Evolutionary conservation across 1,140 invertebrate species (phyloP).

Genomic region (Metaphire vulgaris): DNA sequence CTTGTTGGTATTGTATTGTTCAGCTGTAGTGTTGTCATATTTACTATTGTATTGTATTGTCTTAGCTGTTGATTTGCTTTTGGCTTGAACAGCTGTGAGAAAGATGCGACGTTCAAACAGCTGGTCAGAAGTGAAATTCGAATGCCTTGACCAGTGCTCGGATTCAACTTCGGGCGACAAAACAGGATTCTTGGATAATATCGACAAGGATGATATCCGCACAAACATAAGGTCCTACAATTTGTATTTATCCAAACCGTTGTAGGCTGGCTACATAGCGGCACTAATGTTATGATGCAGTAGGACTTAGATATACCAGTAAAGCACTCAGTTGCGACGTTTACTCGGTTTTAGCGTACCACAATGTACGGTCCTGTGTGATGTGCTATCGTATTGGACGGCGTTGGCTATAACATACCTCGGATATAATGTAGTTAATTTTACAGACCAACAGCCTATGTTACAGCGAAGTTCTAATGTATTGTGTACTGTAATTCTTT

Average conservation of each 20-base stretch:
- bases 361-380: too few species aligned
- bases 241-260: not conserved
- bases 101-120: slow-evolving; percentile 76
- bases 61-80: slow-evolving; percentile 11
- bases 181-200: slow-evolving; percentile 49
- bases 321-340: too few species aligned
- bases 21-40: not conserved
- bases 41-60: not conserved
- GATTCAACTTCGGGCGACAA: slow-evolving; percentile 63
- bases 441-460: too few species aligned
- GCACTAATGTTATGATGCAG: not conserved
- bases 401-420: too few species aligned
- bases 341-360: too few species aligned
- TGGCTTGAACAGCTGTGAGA: slow-evolving; percentile 51
- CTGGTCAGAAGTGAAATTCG: slow-evolving; percentile 64
- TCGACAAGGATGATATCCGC: slow-evolving; percentile 42
- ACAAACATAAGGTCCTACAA: slow-evolving; percentile 41
- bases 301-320: too few species aligned
- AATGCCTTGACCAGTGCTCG: slow-evolving; percentile 34
- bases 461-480: too few species aligned
- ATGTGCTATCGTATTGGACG: too few species aligned
- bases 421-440: too few species aligned
- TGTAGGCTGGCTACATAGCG: not conserved
- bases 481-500: not conserved
- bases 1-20: not conserved